Evolutionary conservation across 2,113 vertebrate species (phyloP).

Genomic region (Nerophis ophidion): DNA sequence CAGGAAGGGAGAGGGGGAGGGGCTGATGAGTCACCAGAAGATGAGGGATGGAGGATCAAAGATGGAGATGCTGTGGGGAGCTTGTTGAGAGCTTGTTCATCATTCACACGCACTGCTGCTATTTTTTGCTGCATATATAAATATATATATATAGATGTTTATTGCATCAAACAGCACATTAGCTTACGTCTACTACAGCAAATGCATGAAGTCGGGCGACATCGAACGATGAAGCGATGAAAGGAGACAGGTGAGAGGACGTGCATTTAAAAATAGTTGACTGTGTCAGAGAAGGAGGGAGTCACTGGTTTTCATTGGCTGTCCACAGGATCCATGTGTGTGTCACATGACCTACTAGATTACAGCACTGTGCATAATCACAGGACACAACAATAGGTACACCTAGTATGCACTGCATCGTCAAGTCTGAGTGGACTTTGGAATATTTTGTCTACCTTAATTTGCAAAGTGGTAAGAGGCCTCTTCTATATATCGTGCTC

Average conservation of each 20-base stretch:
- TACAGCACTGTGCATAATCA: slow-evolving; percentile 10
- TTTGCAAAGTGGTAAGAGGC: too few relatives aligned
- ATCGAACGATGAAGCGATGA: slow-evolving; percentile 41
- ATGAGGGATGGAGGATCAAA: slow-evolving; percentile 26
- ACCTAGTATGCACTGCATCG: too few relatives aligned
- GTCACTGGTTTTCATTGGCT: slow-evolving; percentile 44
- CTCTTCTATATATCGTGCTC: too few relatives aligned
- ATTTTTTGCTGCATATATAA: neutral
- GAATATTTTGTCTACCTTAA: too few relatives aligned
- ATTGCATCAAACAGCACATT: neutral
- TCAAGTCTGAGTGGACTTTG: too few relatives aligned
- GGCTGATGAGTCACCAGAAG: slow-evolving; percentile 61
- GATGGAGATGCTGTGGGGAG: slow-evolving; percentile 13
- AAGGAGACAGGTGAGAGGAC: slow-evolving; percentile 40
- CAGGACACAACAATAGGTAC: too few relatives aligned
- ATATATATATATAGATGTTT: neutral
- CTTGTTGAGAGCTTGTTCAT: neutral
- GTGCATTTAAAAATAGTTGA: slow-evolving; percentile 53
- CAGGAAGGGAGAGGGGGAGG: slow-evolving; percentile 57
- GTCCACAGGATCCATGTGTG: slow-evolving; percentile 32
- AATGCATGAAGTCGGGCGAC: slow-evolving; percentile 2
- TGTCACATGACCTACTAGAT: slow-evolving; percentile 48
- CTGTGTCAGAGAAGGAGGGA: slow-evolving; percentile 24
- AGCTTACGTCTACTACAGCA: slow-evolving; percentile 11
- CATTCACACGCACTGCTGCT: neutral